Evolutionary conservation across 2,888 invertebrate genomes (phyloP), one percentile per base, ranked within the genome.

Genomic region (Dioctria linearis): DNA sequence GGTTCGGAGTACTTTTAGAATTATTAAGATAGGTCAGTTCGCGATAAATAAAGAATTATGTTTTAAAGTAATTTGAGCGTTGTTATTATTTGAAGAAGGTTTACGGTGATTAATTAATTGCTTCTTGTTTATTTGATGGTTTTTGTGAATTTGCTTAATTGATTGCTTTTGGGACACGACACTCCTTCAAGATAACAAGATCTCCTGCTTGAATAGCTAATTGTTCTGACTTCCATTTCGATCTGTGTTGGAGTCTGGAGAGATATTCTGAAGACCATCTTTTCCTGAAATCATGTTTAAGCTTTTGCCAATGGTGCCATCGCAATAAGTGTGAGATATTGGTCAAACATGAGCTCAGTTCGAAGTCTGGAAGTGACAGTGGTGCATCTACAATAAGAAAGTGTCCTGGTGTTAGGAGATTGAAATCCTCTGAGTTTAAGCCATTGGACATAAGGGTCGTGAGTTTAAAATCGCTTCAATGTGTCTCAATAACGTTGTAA

Each of bases 111-210:
- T n/a, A n/a, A n/a, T n/a, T n/a, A n/a, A n/a, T n/a, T n/a, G n/a
- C n/a, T n/a, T n/a, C n/a, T n/a, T n/a, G n/a, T n/a, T n/a, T n/a
- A n/a, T n/a, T n/a, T n/a, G n/a, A n/a, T n/a, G n/a, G n/a, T n/a
- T n/a, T n/a, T n/a, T n/a, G n/a, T n/a, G n/a, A n/a, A n/a, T n/a
- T n/a, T n/a, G n/a, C n/a, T n/a, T n/a, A n/a, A n/a, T n/a, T n/a
- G n/a, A n/a, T n/a, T n/a, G n/a, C n/a, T n/a, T n/a, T n/a, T n/a
- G n/a, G n/a, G n/a, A n/a, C n/a, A n/a, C n/a, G n/a, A n/a, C n/a
- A n/a, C n/a, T n/a, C n/a, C 2, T 57, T 83, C 3, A 85, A 13
- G 5, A 85, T 63, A 2, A 85, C 85, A 5, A 85, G 25, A 49
- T 82, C 80, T 43, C 81, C 80, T 3, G 80, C 42, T 40, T 82